Evolutionary conservation across 1,140 invertebrate species (phyloP).

Genomic region (Littorina saxatilis): DNA sequence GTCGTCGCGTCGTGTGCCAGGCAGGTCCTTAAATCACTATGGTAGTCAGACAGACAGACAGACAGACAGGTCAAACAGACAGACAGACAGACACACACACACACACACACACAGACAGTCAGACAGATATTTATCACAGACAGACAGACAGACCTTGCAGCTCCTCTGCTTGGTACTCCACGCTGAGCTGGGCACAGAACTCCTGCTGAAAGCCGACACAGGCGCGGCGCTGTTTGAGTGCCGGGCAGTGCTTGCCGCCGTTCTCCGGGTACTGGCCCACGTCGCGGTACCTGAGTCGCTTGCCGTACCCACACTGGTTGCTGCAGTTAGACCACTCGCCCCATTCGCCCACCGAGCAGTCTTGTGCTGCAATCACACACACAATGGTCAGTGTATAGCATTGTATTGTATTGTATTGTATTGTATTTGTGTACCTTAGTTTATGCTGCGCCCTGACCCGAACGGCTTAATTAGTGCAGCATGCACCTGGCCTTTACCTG

Average conservation of each 20-base stretch:
- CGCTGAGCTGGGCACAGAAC: constrained; percentile 39
- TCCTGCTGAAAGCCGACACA: constrained; percentile 51
- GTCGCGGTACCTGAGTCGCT: constrained; percentile 51
- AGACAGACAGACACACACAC: neutral
- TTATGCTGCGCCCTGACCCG: no score
- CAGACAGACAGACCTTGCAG: constrained; percentile 39
- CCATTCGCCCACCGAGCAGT: constrained; percentile 59
- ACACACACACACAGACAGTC: neutral
- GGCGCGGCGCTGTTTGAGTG: constrained; percentile 53
- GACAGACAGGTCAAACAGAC: neutral
- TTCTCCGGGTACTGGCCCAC: constrained; percentile 54
- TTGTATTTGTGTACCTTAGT: neutral
- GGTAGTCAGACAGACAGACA: constrained; percentile 1
- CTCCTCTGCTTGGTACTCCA: constrained; percentile 48
- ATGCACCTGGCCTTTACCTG: no score
- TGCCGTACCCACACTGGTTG: constrained; percentile 57
- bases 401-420: neutral
- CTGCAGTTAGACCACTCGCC: constrained; percentile 56
- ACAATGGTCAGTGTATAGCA: neutral
- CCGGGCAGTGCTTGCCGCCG: constrained; percentile 62
- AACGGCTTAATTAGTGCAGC: no score
- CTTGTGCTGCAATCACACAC: constrained; percentile 58
- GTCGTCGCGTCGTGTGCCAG: no score
- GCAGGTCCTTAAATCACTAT: no score
- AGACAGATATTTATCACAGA: neutral